phyloP scores from a whole-genome alignment of 1,140 invertebrate species.

The Gonatopus flavifemur region DNA sequence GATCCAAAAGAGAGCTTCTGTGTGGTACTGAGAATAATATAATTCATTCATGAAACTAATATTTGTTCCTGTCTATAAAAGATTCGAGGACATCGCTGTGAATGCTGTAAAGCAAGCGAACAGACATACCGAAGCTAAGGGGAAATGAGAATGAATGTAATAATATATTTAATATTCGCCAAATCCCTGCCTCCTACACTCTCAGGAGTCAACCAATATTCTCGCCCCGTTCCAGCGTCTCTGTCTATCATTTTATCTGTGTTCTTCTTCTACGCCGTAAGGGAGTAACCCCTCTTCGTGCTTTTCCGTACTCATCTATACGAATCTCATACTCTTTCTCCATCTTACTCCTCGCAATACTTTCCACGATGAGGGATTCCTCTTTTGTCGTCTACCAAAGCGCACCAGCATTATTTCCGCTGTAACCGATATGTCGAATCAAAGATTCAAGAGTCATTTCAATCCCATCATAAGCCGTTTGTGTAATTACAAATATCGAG shows the following conservation, averaged over 20 bases:
- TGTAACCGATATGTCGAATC: constrained; percentile 37
- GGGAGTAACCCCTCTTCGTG: too few relatives aligned
- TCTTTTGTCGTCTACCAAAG: constrained; percentile 28
- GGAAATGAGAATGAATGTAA: constrained; percentile 59
- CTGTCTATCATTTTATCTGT: constrained; percentile 19
- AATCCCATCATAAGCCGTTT: too few relatives aligned
- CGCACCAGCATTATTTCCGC: constrained; percentile 49
- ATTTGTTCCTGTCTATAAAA: constrained; percentile 20
- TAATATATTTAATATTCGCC: constrained; percentile 59
- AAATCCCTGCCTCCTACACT: constrained; percentile 45
- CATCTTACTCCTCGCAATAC: too few relatives aligned
- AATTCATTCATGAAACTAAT: neutral
- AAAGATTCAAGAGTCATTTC: too few relatives aligned
- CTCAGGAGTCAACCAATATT: constrained; percentile 57
- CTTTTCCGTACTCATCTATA: too few relatives aligned
- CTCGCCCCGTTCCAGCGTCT: constrained; percentile 41
- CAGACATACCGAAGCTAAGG: constrained; percentile 40
- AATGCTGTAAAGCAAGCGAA: constrained; percentile 19
- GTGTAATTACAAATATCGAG: too few relatives aligned
- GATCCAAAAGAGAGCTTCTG: too few relatives aligned
- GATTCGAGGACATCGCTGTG: constrained; percentile 21
- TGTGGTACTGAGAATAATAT: too few relatives aligned
- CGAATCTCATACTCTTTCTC: too few relatives aligned
- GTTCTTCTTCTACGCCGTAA: constrained; percentile 4
- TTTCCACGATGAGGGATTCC: too few relatives aligned